Evolutionary conservation across 2,797 vertebrate species (phyloP).

Genomic region (Siniperca scherzeri): DNA sequence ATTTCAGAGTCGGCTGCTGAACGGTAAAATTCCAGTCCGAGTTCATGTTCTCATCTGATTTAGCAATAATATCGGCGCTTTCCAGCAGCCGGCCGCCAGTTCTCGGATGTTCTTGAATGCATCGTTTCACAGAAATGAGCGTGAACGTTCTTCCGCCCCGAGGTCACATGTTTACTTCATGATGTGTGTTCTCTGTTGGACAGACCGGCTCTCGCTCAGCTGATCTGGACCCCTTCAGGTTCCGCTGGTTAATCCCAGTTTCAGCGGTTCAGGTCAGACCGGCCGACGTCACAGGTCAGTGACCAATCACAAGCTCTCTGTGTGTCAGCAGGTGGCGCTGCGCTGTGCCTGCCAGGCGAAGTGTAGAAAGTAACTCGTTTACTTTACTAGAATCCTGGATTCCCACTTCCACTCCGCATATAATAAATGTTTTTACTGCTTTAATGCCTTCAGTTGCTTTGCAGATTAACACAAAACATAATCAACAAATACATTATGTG

Average conservation of each 20-base stretch:
- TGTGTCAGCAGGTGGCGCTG: slow-evolving; percentile 22
- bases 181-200: not conserved
- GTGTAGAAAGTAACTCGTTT: no score
- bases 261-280: slow-evolving; percentile 92
- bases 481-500: no score
- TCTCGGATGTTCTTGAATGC: not conserved
- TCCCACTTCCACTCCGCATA: no score
- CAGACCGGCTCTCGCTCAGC: slow-evolving; percentile 87
- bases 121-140: no score
- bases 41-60: no score
- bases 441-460: not conserved
- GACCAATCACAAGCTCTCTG: not conserved
- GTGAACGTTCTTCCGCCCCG: no score
- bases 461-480: not conserved
- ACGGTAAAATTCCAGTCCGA: no score
- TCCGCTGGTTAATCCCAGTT: slow-evolving; percentile 95
- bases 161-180: not conserved
- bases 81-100: rapidly evolving
- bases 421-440: not conserved
- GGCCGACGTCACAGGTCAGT: slow-evolving; percentile 90
- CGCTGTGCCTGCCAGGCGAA: not conserved
- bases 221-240: slow-evolving; percentile 94
- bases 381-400: no score
- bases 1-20: not conserved
- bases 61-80: no score